Conservation (phyloP, 30 jellyfish, hydroid and myxozoan species). For the Hydractinia symbiolongicarpus region DNA sequence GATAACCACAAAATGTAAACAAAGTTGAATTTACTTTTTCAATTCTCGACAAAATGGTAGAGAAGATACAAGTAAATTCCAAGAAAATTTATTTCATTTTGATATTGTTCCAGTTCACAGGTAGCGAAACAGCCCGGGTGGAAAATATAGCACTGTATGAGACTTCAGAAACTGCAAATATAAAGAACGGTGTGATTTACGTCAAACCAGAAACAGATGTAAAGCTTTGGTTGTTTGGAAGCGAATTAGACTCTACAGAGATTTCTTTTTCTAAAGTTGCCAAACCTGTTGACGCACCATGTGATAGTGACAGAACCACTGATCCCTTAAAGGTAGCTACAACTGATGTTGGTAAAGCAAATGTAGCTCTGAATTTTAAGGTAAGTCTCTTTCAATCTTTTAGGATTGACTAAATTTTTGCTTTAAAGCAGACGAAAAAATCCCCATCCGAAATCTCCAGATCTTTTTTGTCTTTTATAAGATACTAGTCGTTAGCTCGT, state of each 20-base stretch:
- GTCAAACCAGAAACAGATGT: not conserved
- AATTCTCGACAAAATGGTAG: too few species aligned
- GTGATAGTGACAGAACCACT: conserved; percentile 9
- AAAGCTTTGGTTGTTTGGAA: conserved; percentile 3
- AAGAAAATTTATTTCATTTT: too few species aligned
- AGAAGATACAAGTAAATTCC: too few species aligned
- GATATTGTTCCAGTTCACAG: too few species aligned
- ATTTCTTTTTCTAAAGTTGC: conserved; percentile 9
- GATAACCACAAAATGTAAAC: too few species aligned
- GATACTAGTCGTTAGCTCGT: too few species aligned
- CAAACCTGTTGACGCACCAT: not conserved
- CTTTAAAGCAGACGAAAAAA: too few species aligned
- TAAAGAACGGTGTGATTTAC: not conserved
- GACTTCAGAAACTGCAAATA: not conserved
- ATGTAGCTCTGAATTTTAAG: not conserved
- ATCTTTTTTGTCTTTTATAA: too few species aligned
- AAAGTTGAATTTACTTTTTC: too few species aligned
- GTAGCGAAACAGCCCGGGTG: not conserved
- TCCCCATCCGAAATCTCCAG: too few species aligned
- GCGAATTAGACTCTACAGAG: not conserved
- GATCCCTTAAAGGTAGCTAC: not conserved
- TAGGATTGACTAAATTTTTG: not conserved
- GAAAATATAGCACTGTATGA: not conserved
- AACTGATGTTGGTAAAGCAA: not conserved
- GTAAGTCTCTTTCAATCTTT: not conserved